Evolutionary conservation across 1,140 invertebrate genomes (phyloP).

Genomic region (Drosophila mauritiana): DNA sequence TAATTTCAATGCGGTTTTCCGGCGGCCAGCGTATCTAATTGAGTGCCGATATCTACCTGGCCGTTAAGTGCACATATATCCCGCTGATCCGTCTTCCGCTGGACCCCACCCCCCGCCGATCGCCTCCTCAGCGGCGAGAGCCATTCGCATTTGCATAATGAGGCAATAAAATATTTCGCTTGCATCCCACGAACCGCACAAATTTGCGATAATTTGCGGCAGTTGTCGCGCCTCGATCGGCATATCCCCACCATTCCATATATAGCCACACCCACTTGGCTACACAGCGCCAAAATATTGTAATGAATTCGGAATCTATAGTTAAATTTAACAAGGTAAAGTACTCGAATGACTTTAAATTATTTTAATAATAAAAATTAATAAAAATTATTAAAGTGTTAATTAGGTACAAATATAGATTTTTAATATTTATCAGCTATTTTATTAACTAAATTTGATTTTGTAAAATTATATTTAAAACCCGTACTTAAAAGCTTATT

Average conservation of each 20-base stretch:
- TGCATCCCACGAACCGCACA: constrained; percentile 75
- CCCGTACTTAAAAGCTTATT: too few species aligned
- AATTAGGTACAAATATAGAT: too few species aligned
- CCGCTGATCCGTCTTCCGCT: constrained; percentile 21
- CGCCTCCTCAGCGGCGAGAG: constrained; percentile 44
- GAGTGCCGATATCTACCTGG: constrained; percentile 38
- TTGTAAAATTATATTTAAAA: too few species aligned
- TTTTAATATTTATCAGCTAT: too few species aligned
- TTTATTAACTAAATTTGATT: too few species aligned
- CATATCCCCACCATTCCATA: constrained; percentile 32
- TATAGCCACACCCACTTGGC: constrained; percentile 42
- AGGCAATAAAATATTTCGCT: constrained; percentile 82
- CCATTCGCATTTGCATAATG: constrained; percentile 80
- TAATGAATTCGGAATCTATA: not conserved
- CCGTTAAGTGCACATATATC: not conserved
- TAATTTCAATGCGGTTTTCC: constrained; percentile 81
- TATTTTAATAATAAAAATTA: not conserved
- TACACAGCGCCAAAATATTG: constrained; percentile 12
- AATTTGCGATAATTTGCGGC: constrained; percentile 81
- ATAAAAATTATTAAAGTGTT: not conserved
- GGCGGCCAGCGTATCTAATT: constrained; percentile 65
- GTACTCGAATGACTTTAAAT: too few species aligned
- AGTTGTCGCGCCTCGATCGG: constrained; percentile 77
- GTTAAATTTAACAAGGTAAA: not conserved
- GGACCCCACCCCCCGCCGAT: not conserved